Evolutionary conservation across 2,113 vertebrate species (phyloP), one percentile per base, ranked within the genome.

Genomic region (Pavo muticus): DNA sequence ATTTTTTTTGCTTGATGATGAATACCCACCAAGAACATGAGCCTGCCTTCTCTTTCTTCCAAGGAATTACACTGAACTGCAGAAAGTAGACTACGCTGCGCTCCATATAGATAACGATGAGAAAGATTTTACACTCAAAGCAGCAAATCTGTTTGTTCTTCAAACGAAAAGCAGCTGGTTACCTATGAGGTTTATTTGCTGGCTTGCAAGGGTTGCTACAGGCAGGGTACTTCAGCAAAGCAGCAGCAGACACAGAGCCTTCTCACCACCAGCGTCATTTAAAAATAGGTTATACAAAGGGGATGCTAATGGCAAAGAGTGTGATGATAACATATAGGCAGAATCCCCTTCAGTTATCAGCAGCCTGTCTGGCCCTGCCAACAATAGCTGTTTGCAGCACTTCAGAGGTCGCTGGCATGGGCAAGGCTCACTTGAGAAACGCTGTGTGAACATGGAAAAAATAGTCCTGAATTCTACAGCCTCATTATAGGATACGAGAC

Each of bases 391-490:
- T 82, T 44, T 47, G 70, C n/a, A 45, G 21, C 3, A 72, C 30
- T 37, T 65, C 82, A 77, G 69, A 71, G 94, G 90, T 93, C 92
- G 77, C 29, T 13, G 44, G 42, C 39, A 86, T 3, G 3, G 59
- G 60, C 78, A 83, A 74, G 45, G 75, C 79, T 90, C 50, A 16
- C 86, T 84, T 25, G 11, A 68, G 56, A 84, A 90, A 90, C 23
- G 60, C 0, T 64, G 65, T 21, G 79, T 8, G 60, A 92, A 71
- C 16, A 32, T 2, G 5, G 40, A 61, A 78, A 79, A 88, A 84
- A 45, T 0, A 81, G 57, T 23, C 78, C 67, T 78, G 84, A 64
- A 87, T 94, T 94, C 87, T 60, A 86, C 76, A 90, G 88, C 73
- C 57, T 90, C 78, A 25, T 87, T 90, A 27, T 5, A 57, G 50